These are phyloP conservation scores for Aplochiton taeniatus DNA, from an alignment of 2,797 vertebrate species.

Conservation along the genomic window DNA sequence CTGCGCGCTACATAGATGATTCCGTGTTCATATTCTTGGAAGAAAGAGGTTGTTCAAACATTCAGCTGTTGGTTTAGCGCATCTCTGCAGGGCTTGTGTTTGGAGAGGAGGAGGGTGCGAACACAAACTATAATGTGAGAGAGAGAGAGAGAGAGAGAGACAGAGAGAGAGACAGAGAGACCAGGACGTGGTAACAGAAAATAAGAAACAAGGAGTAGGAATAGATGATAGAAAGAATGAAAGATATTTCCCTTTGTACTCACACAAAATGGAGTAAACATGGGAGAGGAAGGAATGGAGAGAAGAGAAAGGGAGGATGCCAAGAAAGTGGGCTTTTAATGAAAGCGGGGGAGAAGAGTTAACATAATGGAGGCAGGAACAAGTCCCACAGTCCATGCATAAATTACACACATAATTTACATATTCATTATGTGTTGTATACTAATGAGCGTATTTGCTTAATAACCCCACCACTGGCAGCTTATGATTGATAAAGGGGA, in stretches of 20 bases:
- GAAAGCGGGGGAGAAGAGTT: constrained; percentile 42
- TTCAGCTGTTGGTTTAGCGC: constrained; percentile 64
- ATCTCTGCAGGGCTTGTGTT: constrained; percentile 64
- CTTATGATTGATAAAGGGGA: constrained; percentile 74
- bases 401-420: constrained; percentile 79
- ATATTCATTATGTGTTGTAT: constrained; percentile 81
- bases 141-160: constrained; percentile 36
- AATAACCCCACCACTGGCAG: constrained; percentile 68
- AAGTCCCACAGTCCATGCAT: constrained; percentile 65
- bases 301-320: constrained; percentile 35
- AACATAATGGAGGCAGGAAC: constrained; percentile 62
- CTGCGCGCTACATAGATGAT: constrained; percentile 34
- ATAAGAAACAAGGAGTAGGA: background rate
- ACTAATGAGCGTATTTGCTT: constrained; percentile 81
- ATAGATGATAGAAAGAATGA: background rate
- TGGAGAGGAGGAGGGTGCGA: constrained; percentile 28
- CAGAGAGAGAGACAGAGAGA: constrained; percentile 18
- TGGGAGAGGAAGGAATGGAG: constrained; percentile 36
- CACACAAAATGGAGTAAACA: constrained; percentile 40
- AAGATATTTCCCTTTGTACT: constrained; percentile 41
- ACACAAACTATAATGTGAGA: constrained; percentile 28
- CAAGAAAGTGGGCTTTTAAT: constrained; percentile 48
- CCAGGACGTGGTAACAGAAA: constrained; percentile 31
- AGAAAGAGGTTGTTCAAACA: constrained; percentile 67
- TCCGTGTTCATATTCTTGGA: constrained; percentile 63